Percentiles rank a stretch among this genome's conserved stretches.
Evolutionary conservation across 2,888 invertebrate species (phyloP).

Genomic region (Brachyopa scutellaris): DNA sequence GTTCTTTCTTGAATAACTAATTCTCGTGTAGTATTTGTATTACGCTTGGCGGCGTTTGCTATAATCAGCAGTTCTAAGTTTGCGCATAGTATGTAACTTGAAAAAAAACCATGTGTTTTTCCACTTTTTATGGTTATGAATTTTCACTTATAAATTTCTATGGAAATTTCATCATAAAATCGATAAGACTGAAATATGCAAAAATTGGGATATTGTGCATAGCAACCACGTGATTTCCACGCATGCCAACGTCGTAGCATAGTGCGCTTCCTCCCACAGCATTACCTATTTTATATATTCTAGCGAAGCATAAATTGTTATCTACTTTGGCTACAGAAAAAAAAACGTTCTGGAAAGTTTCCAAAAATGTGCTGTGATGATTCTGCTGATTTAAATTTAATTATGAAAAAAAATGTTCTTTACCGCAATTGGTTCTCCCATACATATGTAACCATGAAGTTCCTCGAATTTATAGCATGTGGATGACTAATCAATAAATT

Average conservation of each 20-base stretch:
- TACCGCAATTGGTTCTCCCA: neutral
- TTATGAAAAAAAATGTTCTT: neutral
- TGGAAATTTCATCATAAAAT: neutral
- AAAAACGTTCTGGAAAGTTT: constrained; percentile 53
- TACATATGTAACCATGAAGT: neutral
- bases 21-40: no score
- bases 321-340: no score
- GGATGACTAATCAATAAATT: constrained; percentile 54
- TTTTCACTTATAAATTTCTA: neutral
- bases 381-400: constrained; percentile 19
- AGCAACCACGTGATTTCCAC: constrained; percentile 66
- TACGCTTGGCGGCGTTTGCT: constrained; percentile 6
- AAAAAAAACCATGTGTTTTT: constrained; percentile 31
- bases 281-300: constrained; percentile 18
- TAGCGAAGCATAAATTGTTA: no score
- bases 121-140: constrained; percentile 28
- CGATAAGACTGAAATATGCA: no score
- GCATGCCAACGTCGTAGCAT: constrained; percentile 52
- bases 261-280: constrained; percentile 35
- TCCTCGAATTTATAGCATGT: neutral
- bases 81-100: no score
- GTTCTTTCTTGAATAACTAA: constrained; percentile 6
- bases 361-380: constrained; percentile 9
- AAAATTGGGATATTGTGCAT: constrained; percentile 41
- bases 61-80: neutral